phyloP scores from a whole-genome alignment of 2,113 vertebrate species.

The Spea bombifrons region DNA sequence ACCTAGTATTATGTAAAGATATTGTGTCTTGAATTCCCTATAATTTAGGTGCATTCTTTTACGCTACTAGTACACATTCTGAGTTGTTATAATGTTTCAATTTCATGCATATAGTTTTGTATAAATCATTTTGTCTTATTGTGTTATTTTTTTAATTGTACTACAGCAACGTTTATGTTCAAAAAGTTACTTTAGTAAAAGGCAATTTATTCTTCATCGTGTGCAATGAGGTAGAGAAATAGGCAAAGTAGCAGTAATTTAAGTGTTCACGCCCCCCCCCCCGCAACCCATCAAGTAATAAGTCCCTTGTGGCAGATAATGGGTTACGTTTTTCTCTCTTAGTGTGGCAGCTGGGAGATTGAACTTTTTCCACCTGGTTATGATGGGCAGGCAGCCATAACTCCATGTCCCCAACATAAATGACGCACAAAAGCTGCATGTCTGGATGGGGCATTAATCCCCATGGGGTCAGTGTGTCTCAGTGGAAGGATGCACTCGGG shows the following conservation, averaged over 20 bases:
- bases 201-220: too few species aligned
- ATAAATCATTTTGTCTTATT: too few species aligned
- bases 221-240: too few species aligned
- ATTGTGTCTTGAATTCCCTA: slow-evolving; percentile 64
- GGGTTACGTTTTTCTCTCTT: neutral
- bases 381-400: slow-evolving; percentile 71
- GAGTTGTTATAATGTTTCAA: slow-evolving; percentile 4
- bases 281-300: too few species aligned
- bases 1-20: slow-evolving; percentile 57
- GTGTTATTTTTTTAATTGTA: too few species aligned
- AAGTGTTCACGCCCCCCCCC: too few species aligned
- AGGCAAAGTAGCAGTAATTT: too few species aligned
- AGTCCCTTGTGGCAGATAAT: too few species aligned
- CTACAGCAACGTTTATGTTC: too few species aligned
- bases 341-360: neutral
- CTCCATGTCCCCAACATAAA: slow-evolving; percentile 68
- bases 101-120: too few species aligned
- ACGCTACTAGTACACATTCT: slow-evolving; percentile 60
- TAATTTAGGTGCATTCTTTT: slow-evolving; percentile 55
- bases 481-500: slow-evolving; percentile 71
- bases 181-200: too few species aligned
- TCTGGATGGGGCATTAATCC: slow-evolving; percentile 73
- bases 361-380: slow-evolving; percentile 68
- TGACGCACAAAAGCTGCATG: slow-evolving; percentile 83
- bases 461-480: slow-evolving; percentile 61